phyloP scores from a whole-genome alignment of 1,140 invertebrate genomes.

The Lepidurus packardi region DNA sequence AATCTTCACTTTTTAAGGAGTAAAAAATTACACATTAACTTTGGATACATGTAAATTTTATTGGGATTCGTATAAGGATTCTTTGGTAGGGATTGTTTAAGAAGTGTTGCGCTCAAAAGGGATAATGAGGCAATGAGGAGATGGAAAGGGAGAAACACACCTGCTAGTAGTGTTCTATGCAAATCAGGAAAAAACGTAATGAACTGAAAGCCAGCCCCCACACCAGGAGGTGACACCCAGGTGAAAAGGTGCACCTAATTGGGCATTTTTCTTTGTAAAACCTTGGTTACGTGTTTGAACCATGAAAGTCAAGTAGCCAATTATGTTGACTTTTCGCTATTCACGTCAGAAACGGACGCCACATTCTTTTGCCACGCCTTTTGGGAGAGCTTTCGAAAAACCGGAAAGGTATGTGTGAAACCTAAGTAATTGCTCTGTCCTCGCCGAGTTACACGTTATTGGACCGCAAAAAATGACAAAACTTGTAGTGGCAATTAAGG shows the following conservation, averaged over 20 bases:
- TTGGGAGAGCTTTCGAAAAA: too few species aligned
- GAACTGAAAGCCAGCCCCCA: conserved; percentile 16
- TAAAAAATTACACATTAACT: too few species aligned
- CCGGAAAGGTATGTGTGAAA: too few species aligned
- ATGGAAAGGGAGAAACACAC: background rate
- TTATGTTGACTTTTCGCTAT: conserved; percentile 7
- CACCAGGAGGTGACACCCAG: conserved; percentile 20
- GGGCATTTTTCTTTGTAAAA: background rate
- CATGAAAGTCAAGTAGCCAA: conserved; percentile 19
- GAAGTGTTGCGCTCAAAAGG: background rate
- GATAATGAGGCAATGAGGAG: background rate
- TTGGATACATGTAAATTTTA: too few species aligned
- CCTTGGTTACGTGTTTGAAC: background rate
- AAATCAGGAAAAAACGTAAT: conserved; percentile 3
- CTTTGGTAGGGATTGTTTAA: too few species aligned
- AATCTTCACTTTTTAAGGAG: too few species aligned
- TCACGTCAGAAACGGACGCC: background rate
- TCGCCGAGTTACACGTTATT: too few species aligned
- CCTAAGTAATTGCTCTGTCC: too few species aligned
- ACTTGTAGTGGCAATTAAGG: too few species aligned
- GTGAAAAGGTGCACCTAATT: conserved; percentile 21
- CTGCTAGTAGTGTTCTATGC: background rate
- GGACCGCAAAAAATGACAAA: too few species aligned
- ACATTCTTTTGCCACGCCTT: background rate
- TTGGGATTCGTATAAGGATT: too few species aligned